Base-by-base conservation (phyloP, 1,140 invertebrate species). In the Megalonaias nervosa region DNA sequence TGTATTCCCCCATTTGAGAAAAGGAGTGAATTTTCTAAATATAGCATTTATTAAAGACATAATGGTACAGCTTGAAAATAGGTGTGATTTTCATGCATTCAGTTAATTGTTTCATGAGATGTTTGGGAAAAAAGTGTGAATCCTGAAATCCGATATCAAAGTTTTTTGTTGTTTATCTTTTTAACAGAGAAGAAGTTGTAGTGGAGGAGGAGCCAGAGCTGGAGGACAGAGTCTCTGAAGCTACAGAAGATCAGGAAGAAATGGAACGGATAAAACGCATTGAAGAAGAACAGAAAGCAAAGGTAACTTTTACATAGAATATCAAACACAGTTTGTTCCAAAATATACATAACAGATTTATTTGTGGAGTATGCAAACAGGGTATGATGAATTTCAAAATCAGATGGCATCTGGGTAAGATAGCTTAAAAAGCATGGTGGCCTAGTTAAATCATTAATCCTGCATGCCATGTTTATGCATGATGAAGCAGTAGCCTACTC, bases 181-280 rank as follows among this genome's bases (percentile, higher is more conserved):
- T 56, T 68, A 68, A 57, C 69, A 84, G 78, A 19, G 75, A 83
- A 16, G 71, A 79, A 61, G 80, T 80, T 6, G 55, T 69, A 56
- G 77, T 81, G 38, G 82, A 81, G 15, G 81, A 82, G 60, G 82
- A 72, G 59, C 80, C 76, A 74, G 80, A 82, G 73, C 71, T 80
- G 67, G 80, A 80, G 67, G 82, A 85, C 31, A 71, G 77, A 56
- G 84, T 81, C 11, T 77, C 80, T 57, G 82, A 81, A 38, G 67
- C 71, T 38, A 73, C 71, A 14, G 71, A 26, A 57, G 72, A 71
- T 62, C 67, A 58, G 16, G 70, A 75, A 48, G 48, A 59, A 61
- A 69, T 77, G 70, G 67, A 79, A 72, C 58, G 76, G 19, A 77
- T 71, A 55, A 67, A 74, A 73, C 48, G 55, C 58, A 67, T 68